Base-by-base conservation (phyloP, 2,888 invertebrate genomes). In the Cerastis leucographa region DNA sequence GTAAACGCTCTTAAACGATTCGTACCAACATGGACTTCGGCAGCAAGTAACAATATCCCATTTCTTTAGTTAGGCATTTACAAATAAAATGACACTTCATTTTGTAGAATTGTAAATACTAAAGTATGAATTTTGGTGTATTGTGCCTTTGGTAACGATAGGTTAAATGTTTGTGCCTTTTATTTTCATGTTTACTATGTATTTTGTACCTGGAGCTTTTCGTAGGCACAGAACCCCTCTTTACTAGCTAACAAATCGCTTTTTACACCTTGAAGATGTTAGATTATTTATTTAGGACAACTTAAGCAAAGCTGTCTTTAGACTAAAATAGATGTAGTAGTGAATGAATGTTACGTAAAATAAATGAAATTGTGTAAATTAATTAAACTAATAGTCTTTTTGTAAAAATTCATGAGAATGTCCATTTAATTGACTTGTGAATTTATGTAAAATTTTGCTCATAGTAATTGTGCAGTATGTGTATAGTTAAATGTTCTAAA, bases 101-200 rank as follows among this genome's bases (percentile, higher is more conserved):
- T 84, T 78, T 65, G 56, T 84, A 81, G 73, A 81, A 74, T 81
- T 88, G 78, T 89, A 84, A 79, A 83, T 85, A 88, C 59, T 86
- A 84, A 87, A 77, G 89, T 90, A 90, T 90, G 88, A 89, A 92
- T 93, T 93, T 94, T 92, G 90, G 92, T 94, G 93, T 94, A 95
- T 93, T 93, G 96, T 96, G 96, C 96, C 96, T 96, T 96, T 94
- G 85, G 92, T 93, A 93, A 93, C 74, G 88, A 92, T 95, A 95
- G 93, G 91, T 94, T 94, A 92, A 95, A 94, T 94, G 92, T 95
- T 89, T 92, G 96, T 96, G 96, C 96, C 96, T 96, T 96, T 96
- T 94, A 90, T 92, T 95, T 95, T 94, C 92, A 92, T 85, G 89
- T 93, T 90, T 86, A 89, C 90, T 92, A 83, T 92, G 89, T 94